These are phyloP conservation scores for Pterocles orientalis DNA, from an alignment of 2,113 vertebrate species.

Conservation along the genomic window DNA sequence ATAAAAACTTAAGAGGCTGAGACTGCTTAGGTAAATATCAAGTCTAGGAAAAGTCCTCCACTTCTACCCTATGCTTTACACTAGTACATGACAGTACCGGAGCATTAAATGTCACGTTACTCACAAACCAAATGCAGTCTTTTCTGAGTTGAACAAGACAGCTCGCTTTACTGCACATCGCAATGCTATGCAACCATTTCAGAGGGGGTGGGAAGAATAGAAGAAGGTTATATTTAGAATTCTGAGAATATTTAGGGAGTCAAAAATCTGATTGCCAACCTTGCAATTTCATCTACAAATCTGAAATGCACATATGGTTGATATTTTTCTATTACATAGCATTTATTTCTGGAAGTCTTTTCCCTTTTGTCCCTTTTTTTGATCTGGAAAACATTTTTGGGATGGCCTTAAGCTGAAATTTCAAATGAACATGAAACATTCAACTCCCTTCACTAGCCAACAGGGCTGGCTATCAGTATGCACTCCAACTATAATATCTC, in stretches of 20 bases:
- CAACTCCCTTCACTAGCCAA: conserved; percentile 14
- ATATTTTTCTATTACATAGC: conserved; percentile 33
- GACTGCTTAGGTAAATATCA: background rate
- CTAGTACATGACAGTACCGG: background rate
- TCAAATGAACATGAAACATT: background rate
- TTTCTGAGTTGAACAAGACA: background rate
- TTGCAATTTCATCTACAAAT: conserved; percentile 31
- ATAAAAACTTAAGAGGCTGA: background rate
- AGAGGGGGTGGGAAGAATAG: background rate
- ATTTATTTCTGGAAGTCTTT: conserved; percentile 27
- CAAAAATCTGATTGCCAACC: conserved; percentile 19
- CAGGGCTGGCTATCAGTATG: background rate
- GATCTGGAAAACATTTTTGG: conserved; percentile 14
- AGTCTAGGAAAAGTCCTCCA: background rate
- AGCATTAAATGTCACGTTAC: background rate
- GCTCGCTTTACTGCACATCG: background rate
- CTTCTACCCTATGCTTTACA: background rate
- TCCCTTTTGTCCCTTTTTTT: conserved; percentile 36
- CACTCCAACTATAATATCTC: background rate
- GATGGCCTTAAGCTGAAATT: background rate
- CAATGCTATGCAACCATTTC: background rate
- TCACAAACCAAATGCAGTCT: background rate
- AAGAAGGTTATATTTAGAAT: conserved; percentile 17
- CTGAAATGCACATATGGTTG: conserved; percentile 6
- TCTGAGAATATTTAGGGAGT: conserved; percentile 28